Evolutionary conservation across 2,888 invertebrate genomes (phyloP), one percentile per base, ranked within the genome.

Genomic region (Liopterus haemorrhoidalis): DNA sequence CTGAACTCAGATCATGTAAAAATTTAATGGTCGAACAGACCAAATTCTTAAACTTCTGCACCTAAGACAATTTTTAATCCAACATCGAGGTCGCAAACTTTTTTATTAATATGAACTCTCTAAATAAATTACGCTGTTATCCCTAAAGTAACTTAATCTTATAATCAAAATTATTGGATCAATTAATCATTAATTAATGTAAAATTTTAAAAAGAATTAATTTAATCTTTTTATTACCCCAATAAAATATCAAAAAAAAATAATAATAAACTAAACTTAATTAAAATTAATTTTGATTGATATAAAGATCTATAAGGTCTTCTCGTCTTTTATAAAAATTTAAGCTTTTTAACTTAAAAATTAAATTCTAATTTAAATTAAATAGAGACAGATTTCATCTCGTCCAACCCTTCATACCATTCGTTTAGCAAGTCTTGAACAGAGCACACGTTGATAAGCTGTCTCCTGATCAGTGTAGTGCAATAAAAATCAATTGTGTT

Each of bases 1-100:
- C 75, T 85, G 79, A 85, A 85, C 84, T 85, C 84, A 85, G 81
- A 84, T 85, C 83, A 84, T 82, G 83, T 84, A 83, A 82, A 76
- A 76, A 75, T 79, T 81, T 76, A 82, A 82, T 76, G 75, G 81
- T 82, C 81, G 82, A 84, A 84, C 82, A 84, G 81, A 80, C 79
- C 74, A 75, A 81, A 79, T 70, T 69, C 70, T 72, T 73, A 71
- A 79, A 74, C 73, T 70, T 68, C 77, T 83, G 62, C 81, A 74
- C 75, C 73, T 71, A 74, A 73, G 71, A 70, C 75, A 72, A 71
- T 74, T 64, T 74, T 80, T 84, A 84, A 84, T 85, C 81, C 85
- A 86, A 85, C 85, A 86, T 86, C 84, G 85, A 86, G 84, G 84
- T 85, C 81, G 79, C 80, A 84, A 85, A 72, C 81, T 76, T 67